A percentile compares a stretch with the other conserved stretches of the same genome.
phyloP scores from a whole-genome alignment of 2,797 vertebrate genomes.

The Taeniopygia guttata region DNA sequence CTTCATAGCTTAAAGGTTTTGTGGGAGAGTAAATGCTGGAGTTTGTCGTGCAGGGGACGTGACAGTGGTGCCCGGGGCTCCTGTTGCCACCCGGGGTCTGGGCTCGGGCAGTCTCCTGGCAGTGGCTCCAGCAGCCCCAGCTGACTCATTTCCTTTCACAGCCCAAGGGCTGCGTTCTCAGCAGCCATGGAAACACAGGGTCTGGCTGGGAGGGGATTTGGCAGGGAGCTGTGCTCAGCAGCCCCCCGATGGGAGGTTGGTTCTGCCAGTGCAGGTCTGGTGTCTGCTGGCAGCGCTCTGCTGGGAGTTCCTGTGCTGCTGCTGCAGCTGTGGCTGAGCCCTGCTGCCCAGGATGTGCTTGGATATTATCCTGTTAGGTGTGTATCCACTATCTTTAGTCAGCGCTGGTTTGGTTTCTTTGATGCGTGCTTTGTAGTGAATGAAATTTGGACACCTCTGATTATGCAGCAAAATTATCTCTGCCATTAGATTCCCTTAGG shows the following conservation, averaged over 20 bases:
- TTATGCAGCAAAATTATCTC: background rate
- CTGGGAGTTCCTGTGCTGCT: background rate
- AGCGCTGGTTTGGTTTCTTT: background rate
- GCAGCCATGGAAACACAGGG: background rate
- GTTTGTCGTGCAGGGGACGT: background rate
- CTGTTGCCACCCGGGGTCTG: background rate
- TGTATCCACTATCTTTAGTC: background rate
- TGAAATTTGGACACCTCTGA: background rate
- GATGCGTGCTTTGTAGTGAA: background rate
- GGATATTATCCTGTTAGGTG: accelerated
- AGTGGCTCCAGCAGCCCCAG: background rate
- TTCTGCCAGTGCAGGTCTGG: background rate
- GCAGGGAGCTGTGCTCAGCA: background rate
- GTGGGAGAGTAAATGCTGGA: background rate
- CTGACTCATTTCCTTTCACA: background rate
- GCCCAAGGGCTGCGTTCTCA: background rate
- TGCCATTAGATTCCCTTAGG: background rate
- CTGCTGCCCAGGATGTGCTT: background rate
- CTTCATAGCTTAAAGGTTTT: background rate
- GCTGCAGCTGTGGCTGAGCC: background rate
- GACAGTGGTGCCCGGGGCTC: background rate
- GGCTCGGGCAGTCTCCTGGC: accelerated
- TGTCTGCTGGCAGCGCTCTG: background rate
- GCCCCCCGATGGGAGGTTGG: accelerated
- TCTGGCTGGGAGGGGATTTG: background rate